Base-by-base conservation (phyloP, 2,888 invertebrate species). In the Lottia gigantea region DNA sequence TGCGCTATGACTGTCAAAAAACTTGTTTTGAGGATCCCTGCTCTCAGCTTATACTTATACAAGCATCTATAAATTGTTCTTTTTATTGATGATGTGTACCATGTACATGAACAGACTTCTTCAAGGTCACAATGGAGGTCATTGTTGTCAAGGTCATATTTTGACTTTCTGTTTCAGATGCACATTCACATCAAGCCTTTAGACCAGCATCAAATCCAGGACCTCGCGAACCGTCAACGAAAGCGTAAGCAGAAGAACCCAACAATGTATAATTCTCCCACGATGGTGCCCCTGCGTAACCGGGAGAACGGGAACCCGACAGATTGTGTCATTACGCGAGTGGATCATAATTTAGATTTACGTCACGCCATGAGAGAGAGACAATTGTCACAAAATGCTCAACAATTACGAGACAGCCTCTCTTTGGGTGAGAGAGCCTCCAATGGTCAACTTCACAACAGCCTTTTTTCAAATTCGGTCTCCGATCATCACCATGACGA, bases 181-280 rank as follows among this genome's bases (percentile, higher is more conserved):
- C 80, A 80, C 68, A 74, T 80, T 63, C 80, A 80, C 68, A 77
- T 78, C 72, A 78, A 78, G 70, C 76, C 78, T 40, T 66, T 78
- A 26, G 73, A 74, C 25, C 75, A 71, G 31, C 75, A 70, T 31
- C 71, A 70, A 26, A 19, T 71, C 12, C 68, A 71, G 8, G 71
- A 71, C 16, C 55, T 64, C 15, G 61, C 68, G n/a, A 68, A 68
- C 63, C 74, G 74, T 63, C 72, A 71, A 63, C 68, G 73, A 12
- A 64, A 40, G 40, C 74, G 74, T 63, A 74, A 74, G 47, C 74
- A 74, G 46, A 74, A 71, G 61, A 72, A 74, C 19, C 71, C 71
- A 46, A 71, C 73, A 61, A 71, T 73, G 62, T 70, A 68, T 55
- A 64, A 61, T 31, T 71, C 74, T n/a, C 77, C 75, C 15, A 75